phyloP scores from a whole-genome alignment of 2,113 vertebrate species.

The Diglossa brunneiventris region DNA sequence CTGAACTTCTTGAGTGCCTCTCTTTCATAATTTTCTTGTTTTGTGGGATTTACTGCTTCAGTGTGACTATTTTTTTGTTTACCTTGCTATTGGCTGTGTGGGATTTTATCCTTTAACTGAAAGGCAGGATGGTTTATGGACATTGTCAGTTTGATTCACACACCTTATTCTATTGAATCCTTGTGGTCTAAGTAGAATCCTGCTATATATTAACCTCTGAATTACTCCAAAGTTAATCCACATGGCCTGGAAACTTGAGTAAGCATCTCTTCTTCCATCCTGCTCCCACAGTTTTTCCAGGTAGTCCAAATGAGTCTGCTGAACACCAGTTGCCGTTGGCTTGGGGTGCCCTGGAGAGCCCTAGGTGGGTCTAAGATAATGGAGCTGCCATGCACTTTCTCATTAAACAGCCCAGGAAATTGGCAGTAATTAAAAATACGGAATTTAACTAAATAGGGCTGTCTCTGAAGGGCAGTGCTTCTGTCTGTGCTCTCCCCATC shows the following conservation, averaged over 20 bases:
- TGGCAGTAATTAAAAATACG: constrained; percentile 20
- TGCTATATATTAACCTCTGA: neutral
- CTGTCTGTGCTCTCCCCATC: neutral
- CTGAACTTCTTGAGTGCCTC: neutral
- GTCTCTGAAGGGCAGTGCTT: neutral
- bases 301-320: neutral
- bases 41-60: neutral
- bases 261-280: neutral
- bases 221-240: neutral
- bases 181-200: neutral
- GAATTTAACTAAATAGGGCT: constrained; percentile 17
- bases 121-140: neutral
- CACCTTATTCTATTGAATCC: neutral
- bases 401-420: constrained; percentile 4
- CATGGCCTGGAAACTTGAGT: neutral
- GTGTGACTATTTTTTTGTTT: neutral
- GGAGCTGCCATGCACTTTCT: neutral
- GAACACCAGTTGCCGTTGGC: neutral
- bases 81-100: neutral
- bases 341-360: neutral
- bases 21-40: neutral
- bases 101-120: neutral
- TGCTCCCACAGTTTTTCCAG: neutral
- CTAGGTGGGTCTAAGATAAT: neutral
- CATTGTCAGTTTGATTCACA: neutral